Evolutionary conservation across 2,797 vertebrate species (phyloP).

Genomic region (Schizopygopsis malacanthus): DNA sequence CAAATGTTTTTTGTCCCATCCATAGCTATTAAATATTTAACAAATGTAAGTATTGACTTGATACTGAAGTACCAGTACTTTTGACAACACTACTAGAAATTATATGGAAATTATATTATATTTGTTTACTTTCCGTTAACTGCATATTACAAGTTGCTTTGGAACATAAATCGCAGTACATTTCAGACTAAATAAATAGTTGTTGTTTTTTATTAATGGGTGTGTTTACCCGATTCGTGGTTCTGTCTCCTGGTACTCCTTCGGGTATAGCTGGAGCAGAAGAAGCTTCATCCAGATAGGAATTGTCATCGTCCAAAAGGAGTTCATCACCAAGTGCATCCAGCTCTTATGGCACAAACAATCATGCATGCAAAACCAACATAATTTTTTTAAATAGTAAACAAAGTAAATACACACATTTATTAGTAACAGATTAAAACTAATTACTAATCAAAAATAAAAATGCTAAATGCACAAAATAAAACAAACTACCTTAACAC

Average conservation of each 20-base stretch:
- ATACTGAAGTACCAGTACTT: background rate
- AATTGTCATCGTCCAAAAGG: conserved; percentile 92
- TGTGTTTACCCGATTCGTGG: conserved; percentile 85
- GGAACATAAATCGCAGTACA: background rate
- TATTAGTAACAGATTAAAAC: background rate
- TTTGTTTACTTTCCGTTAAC: background rate
- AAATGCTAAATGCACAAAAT: background rate
- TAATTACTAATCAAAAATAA: too few species aligned
- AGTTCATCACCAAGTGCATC: conserved; percentile 95
- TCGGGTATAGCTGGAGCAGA: conserved; percentile 93
- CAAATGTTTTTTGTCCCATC: background rate
- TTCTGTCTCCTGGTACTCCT: conserved; percentile 85
- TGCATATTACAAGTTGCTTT: background rate
- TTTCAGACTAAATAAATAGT: background rate
- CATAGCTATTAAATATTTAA: background rate
- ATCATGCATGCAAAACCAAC: background rate
- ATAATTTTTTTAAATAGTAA: background rate
- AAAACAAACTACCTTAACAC: background rate
- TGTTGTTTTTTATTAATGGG: background rate
- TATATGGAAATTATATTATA: background rate
- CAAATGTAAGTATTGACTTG: background rate
- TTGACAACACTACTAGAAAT: background rate
- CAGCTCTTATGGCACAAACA: conserved; percentile 80
- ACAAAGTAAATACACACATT: background rate
- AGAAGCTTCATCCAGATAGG: conserved; percentile 94